phyloP scores from a whole-genome alignment of 2,797 vertebrate species.

The Selene dorsalis region DNA sequence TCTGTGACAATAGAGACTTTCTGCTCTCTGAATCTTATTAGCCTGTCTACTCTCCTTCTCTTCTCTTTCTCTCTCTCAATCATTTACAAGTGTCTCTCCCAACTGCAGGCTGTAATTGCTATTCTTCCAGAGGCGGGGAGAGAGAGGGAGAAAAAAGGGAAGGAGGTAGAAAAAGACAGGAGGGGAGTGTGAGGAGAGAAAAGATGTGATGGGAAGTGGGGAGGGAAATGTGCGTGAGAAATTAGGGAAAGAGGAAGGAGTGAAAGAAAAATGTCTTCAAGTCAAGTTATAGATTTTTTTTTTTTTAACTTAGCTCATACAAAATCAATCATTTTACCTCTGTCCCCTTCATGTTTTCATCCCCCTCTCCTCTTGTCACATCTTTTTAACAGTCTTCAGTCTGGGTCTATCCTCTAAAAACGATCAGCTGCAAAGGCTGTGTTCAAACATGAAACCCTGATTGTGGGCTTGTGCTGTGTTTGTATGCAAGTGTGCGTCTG shows the following conservation, averaged over 20 bases:
- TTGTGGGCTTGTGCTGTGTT: conserved; percentile 8
- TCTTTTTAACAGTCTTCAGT: conserved; percentile 25
- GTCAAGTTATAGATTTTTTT: background rate
- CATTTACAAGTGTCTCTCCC: conserved; percentile 59
- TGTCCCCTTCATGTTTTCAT: conserved; percentile 6
- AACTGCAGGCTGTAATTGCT: conserved; percentile 52
- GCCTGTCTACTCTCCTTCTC: conserved; percentile 49
- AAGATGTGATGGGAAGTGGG: background rate
- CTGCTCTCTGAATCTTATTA: conserved; percentile 65
- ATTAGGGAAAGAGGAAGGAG: background rate
- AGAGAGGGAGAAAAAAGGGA: conserved; percentile 18
- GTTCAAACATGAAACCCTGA: conserved; percentile 10
- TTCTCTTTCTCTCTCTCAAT: conserved; percentile 51
- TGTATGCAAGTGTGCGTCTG: background rate
- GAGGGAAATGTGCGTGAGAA: background rate
- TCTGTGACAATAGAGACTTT: conserved; percentile 59
- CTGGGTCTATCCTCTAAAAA: conserved; percentile 39
- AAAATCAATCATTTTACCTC: background rate
- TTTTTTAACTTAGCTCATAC: background rate
- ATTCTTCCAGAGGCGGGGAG: conserved; percentile 38
- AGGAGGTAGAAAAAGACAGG: background rate
- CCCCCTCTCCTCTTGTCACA: background rate
- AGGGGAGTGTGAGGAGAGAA: background rate
- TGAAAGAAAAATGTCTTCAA: background rate
- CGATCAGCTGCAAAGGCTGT: conserved; percentile 25